These are phyloP conservation scores for Lissonota sp. DNA, from an alignment of 2,888 invertebrate genomes.

Conservation along the genomic window DNA sequence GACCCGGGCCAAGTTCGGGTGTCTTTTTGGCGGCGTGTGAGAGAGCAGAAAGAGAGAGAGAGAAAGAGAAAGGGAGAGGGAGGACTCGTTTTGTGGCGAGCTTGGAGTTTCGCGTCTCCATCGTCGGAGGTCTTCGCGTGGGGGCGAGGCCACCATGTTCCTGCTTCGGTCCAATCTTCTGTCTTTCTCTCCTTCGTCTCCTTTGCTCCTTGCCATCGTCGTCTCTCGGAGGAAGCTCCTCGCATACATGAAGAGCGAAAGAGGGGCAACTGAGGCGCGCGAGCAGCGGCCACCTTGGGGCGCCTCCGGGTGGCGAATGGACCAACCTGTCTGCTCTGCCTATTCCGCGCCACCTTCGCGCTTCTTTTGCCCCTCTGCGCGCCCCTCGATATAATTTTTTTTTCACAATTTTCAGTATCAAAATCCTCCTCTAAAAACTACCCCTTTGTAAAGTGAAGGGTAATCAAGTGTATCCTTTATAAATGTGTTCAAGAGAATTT, in stretches of 20 bases:
- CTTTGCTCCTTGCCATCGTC: conserved; percentile 51
- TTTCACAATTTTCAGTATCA: no score
- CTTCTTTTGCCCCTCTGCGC: conserved; percentile 7
- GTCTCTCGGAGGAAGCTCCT: conserved; percentile 67
- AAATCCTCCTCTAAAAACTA: no score
- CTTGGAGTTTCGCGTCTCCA: conserved; percentile 65
- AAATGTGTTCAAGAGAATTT: no score
- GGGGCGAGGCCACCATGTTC: conserved; percentile 83
- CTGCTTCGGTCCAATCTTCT: conserved; percentile 65
- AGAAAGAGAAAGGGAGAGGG: conserved; percentile 54
- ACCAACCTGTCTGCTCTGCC: conserved; percentile 79
- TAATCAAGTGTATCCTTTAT: no score
- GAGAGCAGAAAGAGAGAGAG: conserved; percentile 22
- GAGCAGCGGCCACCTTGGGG: conserved; percentile 81
- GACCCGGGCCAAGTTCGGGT: conserved; percentile 48
- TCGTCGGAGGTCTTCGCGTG: conserved; percentile 83
- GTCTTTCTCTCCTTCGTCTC: conserved; percentile 39
- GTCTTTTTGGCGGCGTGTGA: conserved; percentile 45
- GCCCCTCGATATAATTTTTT: not conserved
- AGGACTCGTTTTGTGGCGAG: conserved; percentile 62
- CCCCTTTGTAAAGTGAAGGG: no score
- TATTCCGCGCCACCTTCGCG: conserved; percentile 43
- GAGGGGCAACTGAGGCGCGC: conserved; percentile 70
- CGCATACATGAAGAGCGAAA: conserved; percentile 27
- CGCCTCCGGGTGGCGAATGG: conserved; percentile 82